phyloP scores from a whole-genome alignment of 2,113 vertebrate species.

The Antigone vipio region DNA sequence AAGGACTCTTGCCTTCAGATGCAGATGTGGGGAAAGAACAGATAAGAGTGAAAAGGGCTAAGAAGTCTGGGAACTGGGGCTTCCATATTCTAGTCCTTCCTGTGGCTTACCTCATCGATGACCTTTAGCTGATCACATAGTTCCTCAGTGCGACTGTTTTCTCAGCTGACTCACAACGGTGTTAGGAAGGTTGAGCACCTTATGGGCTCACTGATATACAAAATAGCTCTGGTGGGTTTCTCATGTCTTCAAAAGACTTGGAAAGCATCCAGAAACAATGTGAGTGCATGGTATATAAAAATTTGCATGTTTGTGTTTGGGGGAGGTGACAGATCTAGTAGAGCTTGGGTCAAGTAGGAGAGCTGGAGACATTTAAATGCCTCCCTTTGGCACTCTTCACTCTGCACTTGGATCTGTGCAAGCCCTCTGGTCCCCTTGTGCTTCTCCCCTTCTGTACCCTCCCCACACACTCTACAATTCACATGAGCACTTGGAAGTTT shows the following conservation, averaged over 20 bases:
- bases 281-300: not conserved
- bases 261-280: not conserved
- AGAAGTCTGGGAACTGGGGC: not conserved
- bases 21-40: not conserved
- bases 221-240: not conserved
- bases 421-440: not conserved
- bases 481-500: not conserved
- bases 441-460: not conserved
- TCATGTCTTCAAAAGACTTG: not conserved
- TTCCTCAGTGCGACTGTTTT: not conserved
- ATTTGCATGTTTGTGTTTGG: not conserved
- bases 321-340: not conserved
- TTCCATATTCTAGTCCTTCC: not conserved
- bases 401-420: not conserved
- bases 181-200: not conserved
- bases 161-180: not conserved
- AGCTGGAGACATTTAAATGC: not conserved
- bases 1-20: not conserved
- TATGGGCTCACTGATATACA: not conserved
- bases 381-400: not conserved
- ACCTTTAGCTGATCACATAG: rapidly evolving
- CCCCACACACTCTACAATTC: not conserved
- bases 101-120: not conserved
- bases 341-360: not conserved
- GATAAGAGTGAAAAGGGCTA: not conserved